phyloP scores from a whole-genome alignment of 2,888 invertebrate genomes.

The Napeogenes sylphis region DNA sequence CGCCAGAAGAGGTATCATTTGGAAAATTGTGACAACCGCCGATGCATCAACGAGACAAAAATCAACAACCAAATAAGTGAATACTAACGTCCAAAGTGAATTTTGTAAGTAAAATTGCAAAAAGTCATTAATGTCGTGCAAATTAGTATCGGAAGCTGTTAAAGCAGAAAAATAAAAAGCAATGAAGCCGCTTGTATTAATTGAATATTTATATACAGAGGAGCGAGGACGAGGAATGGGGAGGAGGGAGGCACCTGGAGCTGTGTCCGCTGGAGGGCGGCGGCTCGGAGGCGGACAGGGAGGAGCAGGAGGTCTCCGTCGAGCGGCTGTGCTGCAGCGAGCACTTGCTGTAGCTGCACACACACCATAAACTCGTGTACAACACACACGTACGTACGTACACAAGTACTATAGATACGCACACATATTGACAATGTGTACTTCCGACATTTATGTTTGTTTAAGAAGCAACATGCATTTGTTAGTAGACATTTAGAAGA shows the following conservation, averaged over 20 bases:
- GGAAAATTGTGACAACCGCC: no score
- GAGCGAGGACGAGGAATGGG: constrained; percentile 1
- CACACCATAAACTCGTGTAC: constrained; percentile 24
- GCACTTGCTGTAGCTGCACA: constrained; percentile 65
- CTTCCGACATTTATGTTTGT: no score
- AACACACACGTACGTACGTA: constrained; percentile 16
- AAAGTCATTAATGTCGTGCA: background rate
- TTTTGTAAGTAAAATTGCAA: background rate
- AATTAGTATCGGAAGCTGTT: background rate
- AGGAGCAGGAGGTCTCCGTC: constrained; percentile 60
- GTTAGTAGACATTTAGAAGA: no score
- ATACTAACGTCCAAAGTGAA: no score
- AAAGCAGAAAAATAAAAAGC: background rate
- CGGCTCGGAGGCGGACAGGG: constrained; percentile 55
- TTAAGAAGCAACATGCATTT: no score
- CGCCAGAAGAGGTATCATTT: no score
- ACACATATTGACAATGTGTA: no score
- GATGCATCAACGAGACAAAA: no score
- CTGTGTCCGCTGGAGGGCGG: constrained; percentile 48
- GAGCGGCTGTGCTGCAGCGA: constrained; percentile 73
- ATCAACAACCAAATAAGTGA: no score
- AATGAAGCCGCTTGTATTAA: background rate
- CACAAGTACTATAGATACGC: constrained; percentile 6
- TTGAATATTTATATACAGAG: background rate
- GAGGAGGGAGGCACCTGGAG: constrained; percentile 45